Evolutionary conservation across 2,797 vertebrate species (phyloP).

Genomic region (Rhabdomys pumilio): DNA sequence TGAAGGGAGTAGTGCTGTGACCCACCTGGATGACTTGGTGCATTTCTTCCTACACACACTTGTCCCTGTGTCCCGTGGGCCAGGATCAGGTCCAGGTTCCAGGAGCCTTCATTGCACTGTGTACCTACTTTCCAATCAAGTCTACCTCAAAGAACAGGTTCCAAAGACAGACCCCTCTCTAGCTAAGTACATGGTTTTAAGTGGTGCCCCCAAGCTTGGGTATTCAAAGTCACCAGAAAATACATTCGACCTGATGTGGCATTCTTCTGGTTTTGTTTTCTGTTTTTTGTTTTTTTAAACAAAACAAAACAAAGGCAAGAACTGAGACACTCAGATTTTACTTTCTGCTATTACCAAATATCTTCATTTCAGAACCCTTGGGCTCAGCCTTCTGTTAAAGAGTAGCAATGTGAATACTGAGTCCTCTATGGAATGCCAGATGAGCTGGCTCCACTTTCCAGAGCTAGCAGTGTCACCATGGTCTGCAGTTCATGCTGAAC

Average conservation of each 20-base stretch:
- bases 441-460: background rate
- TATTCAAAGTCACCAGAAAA: background rate
- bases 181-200: background rate
- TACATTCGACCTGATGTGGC: background rate
- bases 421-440: background rate
- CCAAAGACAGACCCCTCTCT: background rate
- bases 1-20: background rate
- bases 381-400: background rate
- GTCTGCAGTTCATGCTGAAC: background rate
- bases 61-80: background rate
- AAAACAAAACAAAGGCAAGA: constrained; percentile 1
- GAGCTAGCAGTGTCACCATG: background rate
- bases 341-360: background rate
- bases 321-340: background rate
- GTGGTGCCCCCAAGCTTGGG: background rate
- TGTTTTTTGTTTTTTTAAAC: background rate
- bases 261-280: background rate
- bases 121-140: background rate
- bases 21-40: background rate
- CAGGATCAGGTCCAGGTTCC: background rate
- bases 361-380: background rate
- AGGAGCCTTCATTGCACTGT: background rate
- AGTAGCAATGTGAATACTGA: background rate
- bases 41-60: background rate
- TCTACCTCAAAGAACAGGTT: background rate